Percentiles rank a stretch among this genome's conserved stretches.
These are phyloP conservation scores for Lasius platythorax DNA, from an alignment of 2,888 invertebrate genomes.

Conservation along the genomic window DNA sequence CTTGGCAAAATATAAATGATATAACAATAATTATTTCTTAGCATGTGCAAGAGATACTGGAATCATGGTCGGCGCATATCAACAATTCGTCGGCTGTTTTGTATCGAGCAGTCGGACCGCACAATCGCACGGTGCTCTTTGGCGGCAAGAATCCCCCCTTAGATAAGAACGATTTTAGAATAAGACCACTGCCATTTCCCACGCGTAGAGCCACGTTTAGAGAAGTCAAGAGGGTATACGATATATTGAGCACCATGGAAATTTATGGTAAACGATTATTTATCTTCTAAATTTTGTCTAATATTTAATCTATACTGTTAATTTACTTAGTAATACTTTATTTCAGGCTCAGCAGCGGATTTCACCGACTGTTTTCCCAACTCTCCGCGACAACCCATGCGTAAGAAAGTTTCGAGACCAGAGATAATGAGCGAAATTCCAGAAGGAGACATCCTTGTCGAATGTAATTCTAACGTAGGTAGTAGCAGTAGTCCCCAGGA, in stretches of 20 bases:
- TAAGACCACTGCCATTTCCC: conserved; percentile 92
- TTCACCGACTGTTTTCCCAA: conserved; percentile 82
- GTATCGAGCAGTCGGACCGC: conserved; percentile 91
- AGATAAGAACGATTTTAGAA: conserved; percentile 88
- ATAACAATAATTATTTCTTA: conserved; percentile 79
- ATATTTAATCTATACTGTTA: neutral
- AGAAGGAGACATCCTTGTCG: conserved; percentile 62
- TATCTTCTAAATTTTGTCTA: neutral
- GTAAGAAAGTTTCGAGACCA: conserved; percentile 77
- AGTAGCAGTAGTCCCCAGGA: conserved; percentile 58
- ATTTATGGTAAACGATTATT: conserved; percentile 88
- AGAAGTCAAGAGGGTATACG: conserved; percentile 92
- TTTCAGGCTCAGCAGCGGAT: conserved; percentile 79
- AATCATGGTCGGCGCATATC: conserved; percentile 90
- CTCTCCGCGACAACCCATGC: conserved; percentile 81
- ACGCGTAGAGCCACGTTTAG: conserved; percentile 93
- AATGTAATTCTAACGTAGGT: conserved; percentile 47
- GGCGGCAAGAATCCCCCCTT: conserved; percentile 91
- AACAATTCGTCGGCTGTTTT: conserved; percentile 91
- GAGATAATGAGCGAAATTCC: conserved; percentile 71
- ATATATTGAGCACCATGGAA: conserved; percentile 89
- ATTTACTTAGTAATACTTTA: neutral
- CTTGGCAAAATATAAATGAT: neutral
- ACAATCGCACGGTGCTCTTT: conserved; percentile 91
- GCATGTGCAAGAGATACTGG: conserved; percentile 92